Conservation (phyloP, 2,113 vertebrate genomes). For the Aegithalos caudatus region DNA sequence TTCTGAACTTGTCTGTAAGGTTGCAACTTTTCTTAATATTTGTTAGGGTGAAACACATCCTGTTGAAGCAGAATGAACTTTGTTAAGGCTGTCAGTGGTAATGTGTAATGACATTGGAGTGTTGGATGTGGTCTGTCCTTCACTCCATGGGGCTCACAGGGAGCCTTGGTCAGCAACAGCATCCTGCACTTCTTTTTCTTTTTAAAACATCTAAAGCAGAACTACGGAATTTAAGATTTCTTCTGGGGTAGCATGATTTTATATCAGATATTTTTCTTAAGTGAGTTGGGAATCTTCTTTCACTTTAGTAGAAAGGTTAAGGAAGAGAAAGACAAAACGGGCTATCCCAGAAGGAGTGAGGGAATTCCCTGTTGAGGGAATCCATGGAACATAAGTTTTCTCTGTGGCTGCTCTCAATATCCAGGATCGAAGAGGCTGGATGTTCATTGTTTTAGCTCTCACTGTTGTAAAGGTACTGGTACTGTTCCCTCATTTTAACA, state of each 20-base stretch:
- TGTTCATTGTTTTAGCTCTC: neutral
- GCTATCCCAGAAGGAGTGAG: neutral
- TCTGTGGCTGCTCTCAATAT: neutral
- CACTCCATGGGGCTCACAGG: fast-evolving
- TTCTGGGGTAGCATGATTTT: neutral
- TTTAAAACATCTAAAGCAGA: neutral
- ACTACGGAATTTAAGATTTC: neutral
- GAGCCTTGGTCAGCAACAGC: neutral
- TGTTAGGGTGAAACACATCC: neutral
- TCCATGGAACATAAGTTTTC: neutral
- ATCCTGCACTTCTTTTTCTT: neutral
- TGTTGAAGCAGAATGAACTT: neutral
- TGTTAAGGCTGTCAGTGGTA: neutral
- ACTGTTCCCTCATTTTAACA: neutral
- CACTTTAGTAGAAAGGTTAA: neutral
- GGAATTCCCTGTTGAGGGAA: neutral
- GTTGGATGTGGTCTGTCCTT: neutral
- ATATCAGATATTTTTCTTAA: neutral
- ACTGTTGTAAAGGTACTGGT: neutral
- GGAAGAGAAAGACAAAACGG: neutral
- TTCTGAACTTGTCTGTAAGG: neutral
- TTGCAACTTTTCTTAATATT: neutral
- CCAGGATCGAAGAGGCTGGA: neutral
- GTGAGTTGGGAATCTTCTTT: neutral
- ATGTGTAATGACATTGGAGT: fast-evolving